Evolutionary conservation across 2,797 vertebrate species (phyloP), one percentile per base, ranked within the genome.

Genomic region (Periparus ater): DNA sequence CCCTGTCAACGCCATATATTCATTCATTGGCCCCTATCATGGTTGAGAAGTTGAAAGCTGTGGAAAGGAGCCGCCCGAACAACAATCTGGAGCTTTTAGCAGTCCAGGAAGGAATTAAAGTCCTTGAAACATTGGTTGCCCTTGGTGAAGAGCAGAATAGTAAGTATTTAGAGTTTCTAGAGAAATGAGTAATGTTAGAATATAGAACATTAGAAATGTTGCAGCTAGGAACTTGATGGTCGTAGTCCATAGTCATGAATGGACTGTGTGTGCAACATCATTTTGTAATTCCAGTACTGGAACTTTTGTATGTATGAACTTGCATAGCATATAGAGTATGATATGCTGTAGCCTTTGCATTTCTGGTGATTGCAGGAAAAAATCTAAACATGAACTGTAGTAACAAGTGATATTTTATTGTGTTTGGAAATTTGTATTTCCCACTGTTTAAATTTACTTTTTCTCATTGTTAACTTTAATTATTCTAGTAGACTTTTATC

Each of bases 141-240:
- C 99, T 99, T 97, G 99, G 99, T 42, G 99, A 99, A 91, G 99
- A 99, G 84, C 98, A 99, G 86, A 99, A 99, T 95, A 98, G 99
- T 99, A 98, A 99, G 99, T 99, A 94, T 91, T 78, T 45, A 38
- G 40, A 50, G 93, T 95, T 92, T 70, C 73, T 89, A 83, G 78
- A 91, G 92, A 76, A 67, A 44, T 21, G 2, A 26, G 19, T 88
- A 72, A 63, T 90, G 50, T 40, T 68, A 55, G 70, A 89, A 23
- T 76, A 53, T 19, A 90, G 10, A 88, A 67, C 30, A 23, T 36
- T 11, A 60, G 54, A 61, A 87, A 78, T 87, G 17, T 74, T 71
- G 23, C 45, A 47, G 11, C 51, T 79, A 76, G 50, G 44, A 80
- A 51, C 32, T 70, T 55, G 38, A 48, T 88, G 79, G 55, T 21